Evolutionary conservation across 2,888 invertebrate genomes (phyloP).

Genomic region (Volucella bombylans): DNA sequence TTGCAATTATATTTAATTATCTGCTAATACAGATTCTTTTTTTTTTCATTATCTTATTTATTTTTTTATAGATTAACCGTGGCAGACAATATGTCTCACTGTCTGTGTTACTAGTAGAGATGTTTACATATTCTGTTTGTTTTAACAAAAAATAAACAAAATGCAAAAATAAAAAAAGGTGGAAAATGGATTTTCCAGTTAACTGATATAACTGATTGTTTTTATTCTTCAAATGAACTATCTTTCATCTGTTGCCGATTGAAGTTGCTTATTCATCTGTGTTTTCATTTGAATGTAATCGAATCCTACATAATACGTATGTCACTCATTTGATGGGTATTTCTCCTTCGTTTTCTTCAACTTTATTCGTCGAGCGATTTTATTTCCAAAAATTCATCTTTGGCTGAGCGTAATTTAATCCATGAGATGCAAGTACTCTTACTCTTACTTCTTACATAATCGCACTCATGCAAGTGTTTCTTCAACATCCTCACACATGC

Average conservation of each 20-base stretch:
- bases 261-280: conserved; percentile 9
- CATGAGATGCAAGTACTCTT: background rate
- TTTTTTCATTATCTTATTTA: conserved; percentile 12
- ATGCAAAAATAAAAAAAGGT: conserved; percentile 29
- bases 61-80: conserved; percentile 19
- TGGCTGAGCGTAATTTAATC: conserved; percentile 2
- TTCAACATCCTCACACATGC: conserved; percentile 24
- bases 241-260: conserved; percentile 54
- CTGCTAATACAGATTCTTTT: conserved; percentile 52
- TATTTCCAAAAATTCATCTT: background rate
- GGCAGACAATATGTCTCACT: conserved; percentile 65
- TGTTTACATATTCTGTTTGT: conserved; percentile 5
- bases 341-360: background rate
- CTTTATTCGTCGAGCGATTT: too few relatives aligned
- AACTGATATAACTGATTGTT: conserved; percentile 1
- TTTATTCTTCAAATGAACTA: conserved; percentile 10
- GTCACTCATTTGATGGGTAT: background rate
- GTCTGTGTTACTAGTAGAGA: conserved; percentile 31
- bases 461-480: conserved; percentile 1
- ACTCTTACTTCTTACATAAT: background rate
- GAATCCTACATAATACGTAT: conserved; percentile 13
- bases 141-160: too few relatives aligned
- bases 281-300: background rate
- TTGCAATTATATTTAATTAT: conserved; percentile 71
- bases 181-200: conserved; percentile 49